Base-by-base conservation (phyloP, 1,140 invertebrate species). In the Amyelois transitella region DNA sequence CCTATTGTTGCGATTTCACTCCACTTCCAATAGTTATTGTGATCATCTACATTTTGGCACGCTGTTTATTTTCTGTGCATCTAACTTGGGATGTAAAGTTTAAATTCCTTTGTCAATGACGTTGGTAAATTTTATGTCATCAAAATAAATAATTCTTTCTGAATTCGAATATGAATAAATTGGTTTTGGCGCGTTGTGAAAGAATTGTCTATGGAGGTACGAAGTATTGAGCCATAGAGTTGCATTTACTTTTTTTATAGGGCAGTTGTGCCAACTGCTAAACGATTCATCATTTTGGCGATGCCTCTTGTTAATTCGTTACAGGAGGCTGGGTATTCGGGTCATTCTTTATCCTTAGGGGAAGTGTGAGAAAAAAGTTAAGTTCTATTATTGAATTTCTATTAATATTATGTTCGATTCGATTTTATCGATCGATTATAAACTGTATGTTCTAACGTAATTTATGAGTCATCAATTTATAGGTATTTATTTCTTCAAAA, bases 261-360 rank as follows among this genome's bases (percentile, higher is more conserved):
- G 60, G 62, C 68, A 71, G 32, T 38, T 38, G 32, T 12, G n/a
- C 50, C 63, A 53, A 64, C 66, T 67, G 65, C 59, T 38, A 38
- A 60, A 56, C 65, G 58, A 81, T 81, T 64, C 64, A 74, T 81
- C 74, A 79, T 75, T 71, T 61, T 58, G 59, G 57, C 65, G 68
- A 66, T 48, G 67, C 69, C 74, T 75, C 77, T 81, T 59, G 78
- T 79, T 78, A 75, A 81, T 81, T 81, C 74, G 78, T 72, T 57
- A 72, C 66, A 68, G 69, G 62, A 73, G 64, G 64, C 69, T 76
- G 60, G 58, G 50, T 72, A 60, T 69, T 72, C 62, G 74, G 68
- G 65, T 59, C 63, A 71, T 68, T 64, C 58, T 56, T 65, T 58
- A 51, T 60, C 61, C 57, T 49, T 55, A 38, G 62, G 49, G 63